Conservation (phyloP, 2,113 vertebrate genomes). For the Pangasianodon gigas region DNA sequence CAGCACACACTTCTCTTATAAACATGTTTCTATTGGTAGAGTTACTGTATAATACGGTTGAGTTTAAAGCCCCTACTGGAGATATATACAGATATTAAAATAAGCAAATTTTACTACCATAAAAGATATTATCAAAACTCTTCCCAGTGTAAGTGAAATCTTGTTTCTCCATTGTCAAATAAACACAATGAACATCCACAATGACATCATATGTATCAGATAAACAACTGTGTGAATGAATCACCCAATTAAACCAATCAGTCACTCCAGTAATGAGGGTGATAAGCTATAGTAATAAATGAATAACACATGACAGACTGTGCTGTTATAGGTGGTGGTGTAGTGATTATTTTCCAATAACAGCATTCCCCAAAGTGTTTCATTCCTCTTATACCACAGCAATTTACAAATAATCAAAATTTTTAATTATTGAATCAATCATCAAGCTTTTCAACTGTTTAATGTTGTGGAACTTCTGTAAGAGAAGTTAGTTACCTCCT, state of each 20-base stretch:
- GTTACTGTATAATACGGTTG: not conserved
- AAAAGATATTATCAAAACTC: not conserved
- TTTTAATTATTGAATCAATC: not conserved
- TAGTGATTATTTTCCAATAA: not conserved
- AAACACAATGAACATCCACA: not conserved
- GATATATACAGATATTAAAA: not conserved
- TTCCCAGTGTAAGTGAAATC: not conserved
- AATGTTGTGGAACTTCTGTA: not conserved
- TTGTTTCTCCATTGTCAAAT: not conserved
- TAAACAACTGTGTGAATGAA: not conserved
- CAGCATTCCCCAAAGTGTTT: not conserved
- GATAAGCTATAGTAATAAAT: not conserved
- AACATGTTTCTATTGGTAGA: not conserved
- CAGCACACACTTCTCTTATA: not conserved
- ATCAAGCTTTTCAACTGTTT: not conserved
- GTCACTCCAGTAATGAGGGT: not conserved
- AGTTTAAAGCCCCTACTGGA: not conserved
- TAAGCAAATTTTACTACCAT: not conserved
- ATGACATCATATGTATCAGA: not conserved
- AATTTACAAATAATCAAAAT: not conserved
- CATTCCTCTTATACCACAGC: not conserved
- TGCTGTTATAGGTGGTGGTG: not conserved
- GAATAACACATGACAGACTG: not conserved
- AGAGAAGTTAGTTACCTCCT: not conserved
- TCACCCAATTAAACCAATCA: not conserved